phyloP scores from a whole-genome alignment of 2,797 vertebrate species.

The Saxicola maurus region DNA sequence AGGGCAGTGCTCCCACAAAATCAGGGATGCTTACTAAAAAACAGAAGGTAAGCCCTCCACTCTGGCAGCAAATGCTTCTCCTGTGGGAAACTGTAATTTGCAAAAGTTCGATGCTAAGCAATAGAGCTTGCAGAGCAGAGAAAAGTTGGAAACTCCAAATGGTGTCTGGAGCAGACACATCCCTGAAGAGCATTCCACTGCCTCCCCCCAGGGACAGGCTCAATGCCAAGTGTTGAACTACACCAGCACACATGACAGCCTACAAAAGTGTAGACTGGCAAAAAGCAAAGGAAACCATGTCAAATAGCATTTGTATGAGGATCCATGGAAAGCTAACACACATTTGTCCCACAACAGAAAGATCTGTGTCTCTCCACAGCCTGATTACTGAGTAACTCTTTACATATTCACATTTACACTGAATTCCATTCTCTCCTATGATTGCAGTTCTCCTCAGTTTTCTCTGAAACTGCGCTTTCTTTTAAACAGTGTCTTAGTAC shows the following conservation, averaged over 20 bases:
- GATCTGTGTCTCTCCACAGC: neutral
- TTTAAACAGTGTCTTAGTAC: neutral
- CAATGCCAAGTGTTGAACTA: neutral
- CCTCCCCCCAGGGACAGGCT: neutral
- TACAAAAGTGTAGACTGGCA: neutral
- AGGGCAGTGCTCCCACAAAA: neutral
- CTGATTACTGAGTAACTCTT: neutral
- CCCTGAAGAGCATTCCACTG: neutral
- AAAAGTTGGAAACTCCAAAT: rapidly evolving
- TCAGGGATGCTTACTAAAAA: neutral
- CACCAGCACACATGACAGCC: rapidly evolving
- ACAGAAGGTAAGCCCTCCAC: neutral
- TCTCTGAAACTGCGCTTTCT: neutral
- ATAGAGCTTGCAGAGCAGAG: neutral
- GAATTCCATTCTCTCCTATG: neutral
- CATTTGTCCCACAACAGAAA: neutral
- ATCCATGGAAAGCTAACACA: neutral
- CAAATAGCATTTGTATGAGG: neutral
- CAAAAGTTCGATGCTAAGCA: neutral
- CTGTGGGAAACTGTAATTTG: neutral
- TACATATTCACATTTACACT: neutral
- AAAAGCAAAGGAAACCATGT: neutral
- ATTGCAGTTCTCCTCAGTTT: neutral
- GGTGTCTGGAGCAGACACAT: neutral
- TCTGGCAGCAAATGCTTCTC: neutral